These are phyloP conservation scores for Drosophila kohkoa DNA, from an alignment of 1,140 invertebrate species.

Conservation along the genomic window DNA sequence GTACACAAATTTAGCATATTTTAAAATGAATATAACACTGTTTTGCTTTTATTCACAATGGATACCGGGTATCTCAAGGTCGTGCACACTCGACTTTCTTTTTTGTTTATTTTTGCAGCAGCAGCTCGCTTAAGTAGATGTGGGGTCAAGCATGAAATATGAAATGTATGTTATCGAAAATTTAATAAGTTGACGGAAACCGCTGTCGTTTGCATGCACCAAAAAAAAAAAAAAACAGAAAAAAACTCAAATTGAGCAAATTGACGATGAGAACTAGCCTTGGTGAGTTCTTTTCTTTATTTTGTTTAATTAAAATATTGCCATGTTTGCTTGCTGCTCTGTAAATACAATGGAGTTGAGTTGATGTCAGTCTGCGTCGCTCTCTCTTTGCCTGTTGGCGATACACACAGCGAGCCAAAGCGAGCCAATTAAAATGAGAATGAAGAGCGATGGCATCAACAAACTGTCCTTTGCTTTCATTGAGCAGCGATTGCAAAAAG, in stretches of 20 bases:
- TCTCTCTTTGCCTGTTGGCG: slow-evolving; percentile 6
- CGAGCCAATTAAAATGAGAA: slow-evolving; percentile 49
- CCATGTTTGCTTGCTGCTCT: slow-evolving; percentile 14
- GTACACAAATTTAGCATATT: too few relatives aligned
- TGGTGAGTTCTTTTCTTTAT: slow-evolving; percentile 19
- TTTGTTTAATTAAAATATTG: slow-evolving; percentile 43
- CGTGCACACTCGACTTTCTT: too few relatives aligned
- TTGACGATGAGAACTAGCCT: background rate
- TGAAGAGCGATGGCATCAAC: slow-evolving; percentile 11
- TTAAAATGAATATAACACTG: too few relatives aligned
- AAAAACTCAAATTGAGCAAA: slow-evolving; percentile 4
- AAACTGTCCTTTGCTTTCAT: slow-evolving; percentile 20
- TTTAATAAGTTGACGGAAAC: slow-evolving; percentile 26
- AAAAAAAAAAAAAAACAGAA: too few relatives aligned
- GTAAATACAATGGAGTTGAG: too few relatives aligned
- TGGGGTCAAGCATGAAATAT: slow-evolving; percentile 6
- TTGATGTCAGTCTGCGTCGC: too few relatives aligned
- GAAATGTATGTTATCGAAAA: slow-evolving; percentile 39
- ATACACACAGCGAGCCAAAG: background rate
- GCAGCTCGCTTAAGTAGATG: background rate
- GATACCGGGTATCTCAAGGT: too few relatives aligned
- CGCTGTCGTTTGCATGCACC: slow-evolving; percentile 21
- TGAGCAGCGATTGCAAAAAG: slow-evolving; percentile 24
- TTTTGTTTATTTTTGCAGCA: background rate
- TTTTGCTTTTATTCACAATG: too few relatives aligned